phyloP scores from a whole-genome alignment of 2,888 invertebrate species.

The Aplocera efformata region DNA sequence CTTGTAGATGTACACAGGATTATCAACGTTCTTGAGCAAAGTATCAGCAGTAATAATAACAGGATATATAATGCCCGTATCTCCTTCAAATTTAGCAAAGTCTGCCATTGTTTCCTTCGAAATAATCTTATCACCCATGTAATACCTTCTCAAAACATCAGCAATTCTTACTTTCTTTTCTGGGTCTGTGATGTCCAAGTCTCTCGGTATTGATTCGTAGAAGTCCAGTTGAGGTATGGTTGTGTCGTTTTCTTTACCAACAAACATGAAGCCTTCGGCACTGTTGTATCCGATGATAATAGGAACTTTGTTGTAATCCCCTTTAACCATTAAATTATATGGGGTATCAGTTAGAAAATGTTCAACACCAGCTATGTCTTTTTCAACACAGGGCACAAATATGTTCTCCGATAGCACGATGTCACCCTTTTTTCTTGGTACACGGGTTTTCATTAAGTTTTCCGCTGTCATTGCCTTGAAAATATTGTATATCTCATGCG shows the following conservation, averaged over 20 bases:
- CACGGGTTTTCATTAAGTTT: conserved; percentile 47
- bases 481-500: conserved; percentile 48
- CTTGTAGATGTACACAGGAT: conserved; percentile 56
- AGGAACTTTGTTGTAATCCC: conserved; percentile 55
- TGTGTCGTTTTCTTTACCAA: conserved; percentile 65
- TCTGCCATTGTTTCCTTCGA: conserved; percentile 52
- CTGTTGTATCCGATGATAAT: conserved; percentile 62
- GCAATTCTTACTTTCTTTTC: conserved; percentile 41
- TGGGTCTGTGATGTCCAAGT: conserved; percentile 47
- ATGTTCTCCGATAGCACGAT: conserved; percentile 61
- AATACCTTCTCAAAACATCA: conserved; percentile 53
- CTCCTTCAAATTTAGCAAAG: conserved; percentile 61
- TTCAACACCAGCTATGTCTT: conserved; percentile 38
- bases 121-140: conserved; percentile 59
- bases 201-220: conserved; percentile 53
- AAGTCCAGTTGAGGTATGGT: conserved; percentile 52
- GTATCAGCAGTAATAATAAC: conserved; percentile 50
- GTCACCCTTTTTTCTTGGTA: conserved; percentile 59
- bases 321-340: conserved; percentile 49
- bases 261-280: conserved; percentile 65
- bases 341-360: conserved; percentile 56
- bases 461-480: conserved; percentile 44
- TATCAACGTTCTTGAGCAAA: conserved; percentile 38
- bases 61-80: conserved; percentile 56
- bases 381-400: conserved; percentile 67